These are phyloP conservation scores for Temnothorax curvispinosus DNA, from an alignment of 1,140 invertebrate genomes.

Conservation along the genomic window DNA sequence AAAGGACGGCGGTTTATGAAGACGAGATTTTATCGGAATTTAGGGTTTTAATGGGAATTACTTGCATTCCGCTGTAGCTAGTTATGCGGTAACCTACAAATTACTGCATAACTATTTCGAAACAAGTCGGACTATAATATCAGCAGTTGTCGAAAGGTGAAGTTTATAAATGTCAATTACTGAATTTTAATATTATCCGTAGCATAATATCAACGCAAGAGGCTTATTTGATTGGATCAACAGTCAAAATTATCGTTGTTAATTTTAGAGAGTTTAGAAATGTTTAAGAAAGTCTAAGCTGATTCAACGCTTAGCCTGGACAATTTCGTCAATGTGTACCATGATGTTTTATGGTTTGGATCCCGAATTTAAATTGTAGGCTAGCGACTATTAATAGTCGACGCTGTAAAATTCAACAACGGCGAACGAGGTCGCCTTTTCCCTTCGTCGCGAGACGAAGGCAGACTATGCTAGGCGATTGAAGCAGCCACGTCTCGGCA, in stretches of 20 bases:
- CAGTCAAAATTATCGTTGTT: background rate
- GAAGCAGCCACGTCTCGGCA: constrained; percentile 21
- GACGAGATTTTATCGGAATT: constrained; percentile 46
- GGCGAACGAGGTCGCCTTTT: constrained; percentile 27
- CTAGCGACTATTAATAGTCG: constrained; percentile 29
- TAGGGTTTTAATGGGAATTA: constrained; percentile 17
- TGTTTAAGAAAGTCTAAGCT: background rate
- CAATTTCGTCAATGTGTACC: constrained; percentile 6
- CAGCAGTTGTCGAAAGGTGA: background rate
- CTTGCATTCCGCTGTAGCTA: background rate
- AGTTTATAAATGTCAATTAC: background rate
- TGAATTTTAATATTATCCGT: background rate
- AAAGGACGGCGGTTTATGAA: constrained; percentile 9
- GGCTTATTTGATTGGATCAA: background rate
- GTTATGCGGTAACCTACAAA: background rate
- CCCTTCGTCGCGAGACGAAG: background rate
- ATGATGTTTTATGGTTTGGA: background rate
- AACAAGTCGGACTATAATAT: background rate
- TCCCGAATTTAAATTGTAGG: background rate
- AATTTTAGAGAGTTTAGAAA: background rate
- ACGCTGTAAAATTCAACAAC: constrained; percentile 50
- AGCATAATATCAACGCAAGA: background rate
- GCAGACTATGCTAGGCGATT: constrained; percentile 6
- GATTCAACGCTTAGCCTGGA: background rate
- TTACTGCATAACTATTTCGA: background rate